phyloP scores from a whole-genome alignment of 2,797 vertebrate genomes.

The Octomys mimax region DNA sequence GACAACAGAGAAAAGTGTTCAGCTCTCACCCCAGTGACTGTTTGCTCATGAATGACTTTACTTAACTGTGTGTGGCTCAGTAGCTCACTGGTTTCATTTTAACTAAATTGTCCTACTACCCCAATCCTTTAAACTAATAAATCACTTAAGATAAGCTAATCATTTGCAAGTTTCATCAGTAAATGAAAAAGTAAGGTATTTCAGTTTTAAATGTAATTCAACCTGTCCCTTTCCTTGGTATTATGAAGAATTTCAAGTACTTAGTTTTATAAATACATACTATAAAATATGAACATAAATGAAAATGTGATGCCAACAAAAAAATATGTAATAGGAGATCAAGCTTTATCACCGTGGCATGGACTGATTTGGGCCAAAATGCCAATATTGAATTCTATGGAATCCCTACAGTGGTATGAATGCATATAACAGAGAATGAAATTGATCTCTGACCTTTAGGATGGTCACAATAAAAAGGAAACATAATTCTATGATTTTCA shows the following conservation, averaged over 20 bases:
- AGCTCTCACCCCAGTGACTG: not conserved
- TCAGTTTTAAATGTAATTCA: slow-evolving; percentile 48
- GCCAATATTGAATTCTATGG: not conserved
- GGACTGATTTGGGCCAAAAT: not conserved
- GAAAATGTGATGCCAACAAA: slow-evolving; percentile 20
- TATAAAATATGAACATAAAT: slow-evolving; percentile 25
- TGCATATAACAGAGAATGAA: not conserved
- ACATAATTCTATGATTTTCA: not conserved
- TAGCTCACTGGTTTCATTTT: not conserved
- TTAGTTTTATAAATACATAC: not conserved
- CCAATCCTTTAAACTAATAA: not conserved
- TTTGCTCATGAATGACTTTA: not conserved
- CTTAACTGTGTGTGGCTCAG: not conserved
- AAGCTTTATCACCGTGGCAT: not conserved
- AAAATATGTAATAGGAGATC: not conserved
- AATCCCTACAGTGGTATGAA: not conserved
- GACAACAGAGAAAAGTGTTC: not conserved
- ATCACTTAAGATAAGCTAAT: not conserved
- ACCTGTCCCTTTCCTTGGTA: not conserved
- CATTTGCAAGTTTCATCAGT: not conserved
- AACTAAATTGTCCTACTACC: not conserved
- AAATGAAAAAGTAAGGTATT: slow-evolving; percentile 8
- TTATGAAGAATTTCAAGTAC: not conserved
- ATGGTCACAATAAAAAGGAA: not conserved
- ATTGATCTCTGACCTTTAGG: not conserved